These are phyloP conservation scores for Aphelinus atriplicis DNA, from an alignment of 1,140 invertebrate species.

Conservation along the genomic window DNA sequence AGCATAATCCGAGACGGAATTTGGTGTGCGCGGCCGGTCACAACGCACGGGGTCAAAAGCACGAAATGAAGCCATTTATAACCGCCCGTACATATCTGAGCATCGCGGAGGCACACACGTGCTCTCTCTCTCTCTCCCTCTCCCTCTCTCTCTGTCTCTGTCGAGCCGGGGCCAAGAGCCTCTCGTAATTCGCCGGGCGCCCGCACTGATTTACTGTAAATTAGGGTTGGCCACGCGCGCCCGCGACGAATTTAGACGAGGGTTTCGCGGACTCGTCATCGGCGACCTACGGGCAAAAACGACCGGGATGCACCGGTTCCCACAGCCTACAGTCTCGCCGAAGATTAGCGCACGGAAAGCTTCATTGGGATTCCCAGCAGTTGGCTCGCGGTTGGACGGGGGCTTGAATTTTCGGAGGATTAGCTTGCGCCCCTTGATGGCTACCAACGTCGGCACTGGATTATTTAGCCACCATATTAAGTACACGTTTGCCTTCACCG, in stretches of 20 bases:
- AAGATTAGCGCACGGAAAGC: too few relatives aligned
- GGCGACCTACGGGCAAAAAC: background rate
- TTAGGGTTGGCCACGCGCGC: background rate
- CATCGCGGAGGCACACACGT: background rate
- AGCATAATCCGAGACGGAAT: background rate
- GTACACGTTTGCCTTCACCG: too few relatives aligned
- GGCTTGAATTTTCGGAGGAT: too few relatives aligned
- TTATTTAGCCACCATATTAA: too few relatives aligned
- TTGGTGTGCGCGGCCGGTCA: background rate
- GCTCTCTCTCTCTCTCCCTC: background rate
- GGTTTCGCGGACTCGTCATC: slow-evolving; percentile 1
- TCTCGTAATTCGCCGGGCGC: slow-evolving; percentile 10
- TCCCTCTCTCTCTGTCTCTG: too few relatives aligned
- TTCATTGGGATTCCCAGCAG: too few relatives aligned
- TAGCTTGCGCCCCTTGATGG: too few relatives aligned
- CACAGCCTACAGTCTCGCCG: too few relatives aligned
- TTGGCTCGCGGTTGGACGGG: too few relatives aligned
- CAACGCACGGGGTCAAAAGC: background rate
- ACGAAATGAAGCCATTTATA: slow-evolving; percentile 24
- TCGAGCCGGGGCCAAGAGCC: background rate
- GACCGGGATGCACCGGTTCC: background rate
- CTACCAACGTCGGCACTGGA: too few relatives aligned
- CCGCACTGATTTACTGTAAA: slow-evolving; percentile 31
- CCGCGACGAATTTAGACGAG: slow-evolving; percentile 7
- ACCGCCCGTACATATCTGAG: background rate